These are phyloP conservation scores for Salminus brasiliensis DNA, from an alignment of 2,113 vertebrate genomes.

Conservation along the genomic window DNA sequence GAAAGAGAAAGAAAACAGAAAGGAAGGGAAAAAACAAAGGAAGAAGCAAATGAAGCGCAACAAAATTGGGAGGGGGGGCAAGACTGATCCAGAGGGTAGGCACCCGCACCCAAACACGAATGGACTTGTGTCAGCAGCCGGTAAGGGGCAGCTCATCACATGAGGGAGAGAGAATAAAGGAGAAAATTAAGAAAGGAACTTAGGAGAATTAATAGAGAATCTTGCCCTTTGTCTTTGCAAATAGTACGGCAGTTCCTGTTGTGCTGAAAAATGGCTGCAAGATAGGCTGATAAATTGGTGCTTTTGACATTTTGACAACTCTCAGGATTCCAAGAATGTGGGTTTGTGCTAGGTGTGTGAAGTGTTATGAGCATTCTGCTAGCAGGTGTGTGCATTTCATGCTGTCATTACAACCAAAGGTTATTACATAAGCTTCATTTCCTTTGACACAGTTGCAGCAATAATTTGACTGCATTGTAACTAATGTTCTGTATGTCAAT, in stretches of 20 bases:
- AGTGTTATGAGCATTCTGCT: background rate
- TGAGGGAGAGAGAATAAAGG: too few relatives aligned
- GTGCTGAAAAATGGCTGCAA: background rate
- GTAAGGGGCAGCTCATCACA: too few relatives aligned
- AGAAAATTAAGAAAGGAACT: too few relatives aligned
- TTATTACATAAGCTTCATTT: background rate
- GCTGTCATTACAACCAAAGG: background rate
- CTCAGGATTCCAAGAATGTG: background rate
- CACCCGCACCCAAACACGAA: too few relatives aligned
- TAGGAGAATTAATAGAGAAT: too few relatives aligned
- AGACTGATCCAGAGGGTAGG: too few relatives aligned
- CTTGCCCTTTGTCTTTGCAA: background rate
- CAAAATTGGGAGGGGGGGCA: too few relatives aligned
- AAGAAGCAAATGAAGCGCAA: too few relatives aligned
- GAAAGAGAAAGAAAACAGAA: too few relatives aligned
- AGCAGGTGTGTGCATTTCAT: background rate
- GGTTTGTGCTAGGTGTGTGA: background rate
- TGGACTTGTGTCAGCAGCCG: too few relatives aligned
- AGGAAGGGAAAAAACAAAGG: too few relatives aligned
- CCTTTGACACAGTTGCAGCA: too few relatives aligned
- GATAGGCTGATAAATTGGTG: background rate
- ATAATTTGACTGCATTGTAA: background rate
- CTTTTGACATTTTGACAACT: background rate
- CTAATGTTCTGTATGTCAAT: background rate
- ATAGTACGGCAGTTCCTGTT: background rate